phyloP scores from a whole-genome alignment of 2,888 invertebrate genomes.

The Peribatodes rhomboidaria region DNA sequence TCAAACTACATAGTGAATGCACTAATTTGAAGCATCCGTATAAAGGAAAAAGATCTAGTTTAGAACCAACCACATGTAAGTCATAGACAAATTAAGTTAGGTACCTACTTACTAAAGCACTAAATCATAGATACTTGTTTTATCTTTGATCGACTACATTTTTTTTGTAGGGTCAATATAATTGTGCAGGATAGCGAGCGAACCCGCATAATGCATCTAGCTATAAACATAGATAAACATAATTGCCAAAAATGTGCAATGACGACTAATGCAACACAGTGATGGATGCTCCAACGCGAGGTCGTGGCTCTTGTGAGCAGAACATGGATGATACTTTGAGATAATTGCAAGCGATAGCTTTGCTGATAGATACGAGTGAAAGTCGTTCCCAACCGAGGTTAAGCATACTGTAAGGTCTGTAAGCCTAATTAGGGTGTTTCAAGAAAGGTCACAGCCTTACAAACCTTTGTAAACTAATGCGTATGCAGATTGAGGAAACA shows the following conservation, averaged over 20 bases:
- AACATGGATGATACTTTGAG: conserved; percentile 15
- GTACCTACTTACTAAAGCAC: too few species aligned
- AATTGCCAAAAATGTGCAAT: conserved; percentile 27
- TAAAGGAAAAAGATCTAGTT: too few species aligned
- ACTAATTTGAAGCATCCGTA: too few species aligned
- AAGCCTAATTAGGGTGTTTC: conserved; percentile 18
- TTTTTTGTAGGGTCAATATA: too few species aligned
- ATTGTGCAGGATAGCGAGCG: neutral
- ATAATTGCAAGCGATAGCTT: conserved; percentile 4
- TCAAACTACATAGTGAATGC: too few species aligned
- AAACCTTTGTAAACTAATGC: conserved; percentile 22
- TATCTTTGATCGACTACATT: too few species aligned
- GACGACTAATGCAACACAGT: conserved; percentile 13
- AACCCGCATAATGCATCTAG: neutral
- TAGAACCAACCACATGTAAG: too few species aligned
- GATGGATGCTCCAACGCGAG: conserved; percentile 24
- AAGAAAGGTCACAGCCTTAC: conserved; percentile 25
- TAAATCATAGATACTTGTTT: too few species aligned
- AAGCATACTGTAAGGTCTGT: conserved; percentile 18
- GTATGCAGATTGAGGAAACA: conserved; percentile 27
- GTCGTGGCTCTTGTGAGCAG: conserved; percentile 21
- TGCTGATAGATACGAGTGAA: conserved; percentile 24
- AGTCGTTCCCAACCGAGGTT: conserved; percentile 23
- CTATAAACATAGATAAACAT: neutral
- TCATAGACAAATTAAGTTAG: too few species aligned